A percentile compares a stretch with the other conserved stretches of the same genome.
phyloP scores from a whole-genome alignment of 2,888 invertebrate genomes.

The Cheilosia pagana region DNA sequence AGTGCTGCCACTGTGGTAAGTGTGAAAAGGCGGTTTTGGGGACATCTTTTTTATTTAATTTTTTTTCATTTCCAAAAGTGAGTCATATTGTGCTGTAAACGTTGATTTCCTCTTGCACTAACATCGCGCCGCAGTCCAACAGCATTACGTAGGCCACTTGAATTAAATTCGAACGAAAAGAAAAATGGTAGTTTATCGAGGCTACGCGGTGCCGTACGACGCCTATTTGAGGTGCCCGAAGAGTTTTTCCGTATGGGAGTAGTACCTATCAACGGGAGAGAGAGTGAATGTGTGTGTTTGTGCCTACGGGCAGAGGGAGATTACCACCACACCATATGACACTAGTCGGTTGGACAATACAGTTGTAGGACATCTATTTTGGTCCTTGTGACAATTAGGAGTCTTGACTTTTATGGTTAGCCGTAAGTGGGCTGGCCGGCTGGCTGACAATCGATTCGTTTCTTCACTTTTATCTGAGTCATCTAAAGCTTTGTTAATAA shows the following conservation, averaged over 20 bases:
- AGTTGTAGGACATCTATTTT: slow-evolving; percentile 22
- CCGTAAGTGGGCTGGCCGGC: not conserved
- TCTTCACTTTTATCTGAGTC: slow-evolving; percentile 22
- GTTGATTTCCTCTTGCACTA: slow-evolving; percentile 27
- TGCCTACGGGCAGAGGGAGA: slow-evolving; percentile 9
- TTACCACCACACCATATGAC: not conserved
- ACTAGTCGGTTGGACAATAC: slow-evolving; percentile 21
- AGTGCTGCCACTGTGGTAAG: slow-evolving; percentile 41
- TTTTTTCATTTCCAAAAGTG: slow-evolving; percentile 33
- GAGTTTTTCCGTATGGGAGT: slow-evolving; percentile 45
- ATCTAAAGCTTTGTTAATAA: not conserved
- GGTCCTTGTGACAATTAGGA: slow-evolving; percentile 37
- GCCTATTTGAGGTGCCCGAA: slow-evolving; percentile 48
- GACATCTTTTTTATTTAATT: slow-evolving; percentile 12
- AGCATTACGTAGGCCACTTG: slow-evolving; percentile 50
- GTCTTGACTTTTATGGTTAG: slow-evolving; percentile 23
- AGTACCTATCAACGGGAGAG: slow-evolving; percentile 19
- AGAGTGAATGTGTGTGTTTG: slow-evolving; percentile 44
- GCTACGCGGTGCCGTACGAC: slow-evolving; percentile 31
- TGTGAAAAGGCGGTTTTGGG: slow-evolving; percentile 38
- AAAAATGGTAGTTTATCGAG: slow-evolving; percentile 28
- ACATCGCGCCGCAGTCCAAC: slow-evolving; percentile 1
- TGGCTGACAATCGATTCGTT: not conserved
- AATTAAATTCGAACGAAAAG: slow-evolving; percentile 23
- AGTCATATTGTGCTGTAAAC: slow-evolving; percentile 45